Evolutionary conservation across 2,113 vertebrate species (phyloP).

Genomic region (Electrona antarctica): DNA sequence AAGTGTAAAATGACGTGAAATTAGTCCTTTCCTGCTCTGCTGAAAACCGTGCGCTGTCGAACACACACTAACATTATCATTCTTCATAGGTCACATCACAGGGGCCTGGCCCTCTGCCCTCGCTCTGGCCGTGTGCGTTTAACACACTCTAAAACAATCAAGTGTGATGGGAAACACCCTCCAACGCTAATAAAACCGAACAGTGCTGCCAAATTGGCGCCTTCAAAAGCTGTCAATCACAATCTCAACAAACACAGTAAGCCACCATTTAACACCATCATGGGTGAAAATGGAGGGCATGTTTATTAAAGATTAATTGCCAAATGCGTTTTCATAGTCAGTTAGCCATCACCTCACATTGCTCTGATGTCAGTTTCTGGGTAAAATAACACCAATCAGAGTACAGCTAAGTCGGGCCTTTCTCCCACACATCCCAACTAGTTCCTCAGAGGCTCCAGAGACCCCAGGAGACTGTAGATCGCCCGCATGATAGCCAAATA

Average conservation of each 20-base stretch:
- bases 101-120: slow-evolving; percentile 11
- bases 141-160: slow-evolving; percentile 27
- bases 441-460: slow-evolving; percentile 28
- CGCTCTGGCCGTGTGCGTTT: slow-evolving; percentile 10
- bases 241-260: not conserved
- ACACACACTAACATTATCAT: slow-evolving; percentile 38
- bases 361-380: not conserved
- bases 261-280: not conserved
- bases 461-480: slow-evolving; percentile 19
- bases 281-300: not conserved
- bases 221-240: not conserved
- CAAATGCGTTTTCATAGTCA: not conserved
- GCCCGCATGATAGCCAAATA: slow-evolving; percentile 19
- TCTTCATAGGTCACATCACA: slow-evolving; percentile 46
- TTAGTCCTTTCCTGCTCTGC: slow-evolving; percentile 42
- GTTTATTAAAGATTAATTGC: not conserved
- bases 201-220: not conserved
- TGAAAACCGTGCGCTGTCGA: slow-evolving; percentile 28
- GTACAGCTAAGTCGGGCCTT: slow-evolving; percentile 16
- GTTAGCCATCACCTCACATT: not conserved
- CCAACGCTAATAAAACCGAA: slow-evolving; percentile 13
- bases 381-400: slow-evolving; percentile 30
- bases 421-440: slow-evolving; percentile 15
- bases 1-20: slow-evolving; percentile 43
- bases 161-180: slow-evolving; percentile 27